Base-by-base conservation (phyloP, 2,113 vertebrate species). In the Cyanocitta stelleri region DNA sequence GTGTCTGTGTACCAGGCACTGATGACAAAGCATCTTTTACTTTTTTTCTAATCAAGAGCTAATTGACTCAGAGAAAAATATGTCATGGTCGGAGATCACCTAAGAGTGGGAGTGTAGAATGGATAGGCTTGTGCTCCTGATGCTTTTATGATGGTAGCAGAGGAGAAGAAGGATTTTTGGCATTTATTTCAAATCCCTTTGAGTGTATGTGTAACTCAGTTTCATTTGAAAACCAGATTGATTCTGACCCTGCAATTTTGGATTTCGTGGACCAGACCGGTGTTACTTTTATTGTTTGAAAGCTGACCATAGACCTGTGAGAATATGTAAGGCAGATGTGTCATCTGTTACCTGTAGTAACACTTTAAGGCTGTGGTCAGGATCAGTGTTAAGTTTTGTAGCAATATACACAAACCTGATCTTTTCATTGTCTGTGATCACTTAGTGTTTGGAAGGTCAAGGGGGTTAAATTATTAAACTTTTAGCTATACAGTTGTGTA, bases 11-110 rank as follows among this genome's bases (percentile, higher is more conserved):
- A 74, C 68, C 46, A 67, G 79, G 14, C 83, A 72, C 27, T 90
- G 93, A 81, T 97, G 86, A 88, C 76, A 90, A 83, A 95, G 76
- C 86, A 95, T 51, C 51, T 87, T 93, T 76, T 29, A 16, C 41
- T 85, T 84, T 77, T 66, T n/a, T n/a, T 24, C 54, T n/a, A 11
- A 69, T 37, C 33, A 73, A 30, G n/a, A 69, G 21, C 46, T 84
- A 78, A 87, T 71, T 91, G 93, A 75, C 13, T 61, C 16, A 9
- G 41, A 87, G 69, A 74, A 91, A 71, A 93, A 91, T 51, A 13
- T 67, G 35, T 85, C 75, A 55, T 88, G 68, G 55, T 77, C 0
- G 1, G 83, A 74, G 86, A 74, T 74, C 73, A 58, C 80, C 49
- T 77, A 33, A 32, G 48, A 72, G 26, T 54, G 55, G 72, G 14